phyloP scores from a whole-genome alignment of 2,113 vertebrate genomes.

The Athene noctua region DNA sequence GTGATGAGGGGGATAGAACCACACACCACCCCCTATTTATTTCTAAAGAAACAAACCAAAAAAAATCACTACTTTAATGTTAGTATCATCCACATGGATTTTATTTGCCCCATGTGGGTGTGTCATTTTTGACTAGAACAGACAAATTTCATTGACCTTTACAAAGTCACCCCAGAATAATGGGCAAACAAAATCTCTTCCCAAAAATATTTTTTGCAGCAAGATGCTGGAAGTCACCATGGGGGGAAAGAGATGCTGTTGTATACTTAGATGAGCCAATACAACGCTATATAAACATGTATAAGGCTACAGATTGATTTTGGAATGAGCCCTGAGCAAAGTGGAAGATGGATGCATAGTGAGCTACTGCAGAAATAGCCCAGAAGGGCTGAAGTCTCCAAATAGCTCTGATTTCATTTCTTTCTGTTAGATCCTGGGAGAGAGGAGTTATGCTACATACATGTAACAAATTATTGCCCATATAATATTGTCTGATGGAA shows the following conservation, averaged over 20 bases:
- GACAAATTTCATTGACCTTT: slow-evolving; percentile 10
- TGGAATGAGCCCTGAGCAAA: slow-evolving; percentile 11
- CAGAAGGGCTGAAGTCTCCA: neutral
- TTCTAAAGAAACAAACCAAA: neutral
- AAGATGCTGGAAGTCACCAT: neutral
- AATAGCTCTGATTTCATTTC: neutral
- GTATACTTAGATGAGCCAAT: neutral
- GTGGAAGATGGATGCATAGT: neutral
- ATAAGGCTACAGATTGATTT: slow-evolving; percentile 22
- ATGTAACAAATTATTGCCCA: neutral
- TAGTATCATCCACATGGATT: neutral
- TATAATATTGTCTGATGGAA: neutral
- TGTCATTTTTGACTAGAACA: neutral
- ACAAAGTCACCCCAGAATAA: slow-evolving; percentile 13
- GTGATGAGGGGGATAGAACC: neutral
- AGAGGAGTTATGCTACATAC: neutral
- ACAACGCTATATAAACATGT: neutral
- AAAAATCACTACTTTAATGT: neutral
- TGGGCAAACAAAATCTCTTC: neutral
- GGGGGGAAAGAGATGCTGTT: neutral
- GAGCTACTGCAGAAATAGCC: neutral
- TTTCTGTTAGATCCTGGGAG: neutral
- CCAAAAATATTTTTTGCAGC: neutral
- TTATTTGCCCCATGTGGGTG: neutral
- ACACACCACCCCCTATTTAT: neutral